Evolutionary conservation across 2,797 vertebrate species (phyloP).

Genomic region (Molothrus aeneus): DNA sequence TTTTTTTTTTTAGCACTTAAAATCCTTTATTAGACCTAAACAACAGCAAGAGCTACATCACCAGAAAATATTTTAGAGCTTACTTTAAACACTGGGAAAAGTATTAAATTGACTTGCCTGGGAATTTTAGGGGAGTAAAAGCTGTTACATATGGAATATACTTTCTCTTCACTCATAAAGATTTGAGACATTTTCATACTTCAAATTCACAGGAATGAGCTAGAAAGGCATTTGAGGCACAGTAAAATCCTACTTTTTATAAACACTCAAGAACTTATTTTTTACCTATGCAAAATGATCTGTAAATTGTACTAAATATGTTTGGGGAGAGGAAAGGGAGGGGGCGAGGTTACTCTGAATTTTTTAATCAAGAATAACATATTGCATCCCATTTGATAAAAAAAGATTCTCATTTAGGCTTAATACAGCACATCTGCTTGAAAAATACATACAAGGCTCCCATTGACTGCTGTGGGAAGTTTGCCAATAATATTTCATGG

Average conservation of each 20-base stretch:
- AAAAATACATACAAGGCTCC: constrained; percentile 46
- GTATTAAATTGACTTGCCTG: neutral
- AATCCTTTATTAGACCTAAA: constrained; percentile 7
- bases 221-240: neutral
- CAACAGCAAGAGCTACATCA: neutral
- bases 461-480: constrained; percentile 20
- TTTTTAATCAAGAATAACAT: constrained; percentile 28
- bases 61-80: neutral
- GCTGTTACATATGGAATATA: neutral
- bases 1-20: neutral
- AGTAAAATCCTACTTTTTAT: neutral
- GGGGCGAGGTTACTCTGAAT: neutral
- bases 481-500: constrained; percentile 54
- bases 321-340: neutral
- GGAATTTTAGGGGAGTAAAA: neutral
- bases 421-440: constrained; percentile 51
- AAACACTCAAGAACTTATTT: neutral
- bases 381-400: constrained; percentile 13
- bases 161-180: neutral
- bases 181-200: neutral
- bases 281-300: neutral
- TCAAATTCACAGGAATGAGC: neutral
- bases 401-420: constrained; percentile 26
- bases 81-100: neutral
- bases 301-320: neutral